A percentile compares a stretch with the other conserved stretches of the same genome.
These are phyloP conservation scores for Hystrix cristata DNA, from an alignment of 2,113 vertebrate species.

Conservation along the genomic window DNA sequence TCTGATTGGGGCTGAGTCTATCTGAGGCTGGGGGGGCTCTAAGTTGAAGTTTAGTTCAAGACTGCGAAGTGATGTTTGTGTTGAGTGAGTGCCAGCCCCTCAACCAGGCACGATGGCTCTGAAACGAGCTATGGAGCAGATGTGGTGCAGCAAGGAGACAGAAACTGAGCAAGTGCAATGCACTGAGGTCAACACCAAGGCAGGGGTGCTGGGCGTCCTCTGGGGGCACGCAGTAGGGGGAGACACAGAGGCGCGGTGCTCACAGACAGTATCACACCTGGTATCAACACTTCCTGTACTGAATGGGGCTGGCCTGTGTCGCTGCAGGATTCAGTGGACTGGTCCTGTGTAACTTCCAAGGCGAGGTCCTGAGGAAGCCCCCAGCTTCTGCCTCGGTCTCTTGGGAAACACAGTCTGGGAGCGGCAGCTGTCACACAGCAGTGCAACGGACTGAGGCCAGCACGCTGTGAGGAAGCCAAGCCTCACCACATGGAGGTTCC, in stretches of 20 bases:
- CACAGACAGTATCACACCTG: background rate
- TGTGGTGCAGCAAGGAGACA: background rate
- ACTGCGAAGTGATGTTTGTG: background rate
- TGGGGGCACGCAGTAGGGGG: background rate
- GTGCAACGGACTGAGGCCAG: background rate
- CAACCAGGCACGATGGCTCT: background rate
- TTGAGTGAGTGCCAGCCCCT: background rate
- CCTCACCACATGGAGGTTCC: background rate
- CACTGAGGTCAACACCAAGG: background rate
- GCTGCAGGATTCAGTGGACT: background rate
- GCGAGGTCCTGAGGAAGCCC: background rate
- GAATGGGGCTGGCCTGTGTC: background rate
- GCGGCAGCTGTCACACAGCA: background rate
- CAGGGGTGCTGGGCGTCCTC: accelerated
- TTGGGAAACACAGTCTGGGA: background rate
- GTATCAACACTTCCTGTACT: background rate
- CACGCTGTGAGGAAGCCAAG: background rate
- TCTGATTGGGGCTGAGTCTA: background rate
- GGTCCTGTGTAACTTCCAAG: background rate
- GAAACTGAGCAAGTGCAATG: background rate
- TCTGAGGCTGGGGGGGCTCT: background rate
- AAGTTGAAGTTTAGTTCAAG: background rate
- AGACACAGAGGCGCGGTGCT: background rate
- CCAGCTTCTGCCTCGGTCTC: background rate
- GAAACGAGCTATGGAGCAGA: background rate